phyloP scores from a whole-genome alignment of 2,888 invertebrate genomes.

The Acheta domesticus region DNA sequence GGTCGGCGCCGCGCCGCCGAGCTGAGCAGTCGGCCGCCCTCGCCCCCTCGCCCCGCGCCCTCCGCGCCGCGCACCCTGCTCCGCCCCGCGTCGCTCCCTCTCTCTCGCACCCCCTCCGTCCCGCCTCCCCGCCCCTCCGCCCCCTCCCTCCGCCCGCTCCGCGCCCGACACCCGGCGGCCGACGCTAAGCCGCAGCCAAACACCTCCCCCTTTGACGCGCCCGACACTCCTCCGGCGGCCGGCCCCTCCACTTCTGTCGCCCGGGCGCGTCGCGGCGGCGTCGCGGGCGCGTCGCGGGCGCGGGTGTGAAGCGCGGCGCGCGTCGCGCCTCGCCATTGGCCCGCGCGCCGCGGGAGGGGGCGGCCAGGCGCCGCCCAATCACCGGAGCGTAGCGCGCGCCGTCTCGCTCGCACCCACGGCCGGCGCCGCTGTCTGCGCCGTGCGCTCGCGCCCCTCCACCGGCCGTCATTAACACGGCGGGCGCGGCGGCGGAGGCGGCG shows the following conservation, averaged over 20 bases:
- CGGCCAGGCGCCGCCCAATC: slow-evolving; percentile 11
- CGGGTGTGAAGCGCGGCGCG: not conserved
- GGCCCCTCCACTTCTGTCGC: slow-evolving; percentile 21
- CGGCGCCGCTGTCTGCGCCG: not conserved
- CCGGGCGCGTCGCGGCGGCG: slow-evolving; percentile 1
- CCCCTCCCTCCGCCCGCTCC: slow-evolving; percentile 28
- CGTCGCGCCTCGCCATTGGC: not conserved
- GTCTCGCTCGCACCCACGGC: not conserved
- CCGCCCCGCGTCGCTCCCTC: slow-evolving; percentile 39
- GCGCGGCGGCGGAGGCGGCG: slow-evolving; percentile 45
- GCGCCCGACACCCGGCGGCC: not conserved
- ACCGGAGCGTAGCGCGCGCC: slow-evolving; percentile 22
- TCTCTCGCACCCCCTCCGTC: slow-evolving; percentile 26
- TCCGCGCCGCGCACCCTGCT: not conserved
- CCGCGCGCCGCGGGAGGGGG: slow-evolving; percentile 1
- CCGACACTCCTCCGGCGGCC: slow-evolving; percentile 24
- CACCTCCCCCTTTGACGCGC: slow-evolving; percentile 25
- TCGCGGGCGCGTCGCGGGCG: not conserved
- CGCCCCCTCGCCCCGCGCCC: slow-evolving; percentile 36
- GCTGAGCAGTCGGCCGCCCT: slow-evolving; percentile 35
- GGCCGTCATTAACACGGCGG: slow-evolving; percentile 50
- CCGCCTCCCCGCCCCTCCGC: no score
- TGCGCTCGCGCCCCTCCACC: slow-evolving; percentile 51
- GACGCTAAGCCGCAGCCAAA: slow-evolving; percentile 20
- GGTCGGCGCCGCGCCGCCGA: slow-evolving; percentile 32